These are phyloP conservation scores for Engraulis encrasicolus DNA, from an alignment of 2,113 vertebrate genomes.

Conservation along the genomic window DNA sequence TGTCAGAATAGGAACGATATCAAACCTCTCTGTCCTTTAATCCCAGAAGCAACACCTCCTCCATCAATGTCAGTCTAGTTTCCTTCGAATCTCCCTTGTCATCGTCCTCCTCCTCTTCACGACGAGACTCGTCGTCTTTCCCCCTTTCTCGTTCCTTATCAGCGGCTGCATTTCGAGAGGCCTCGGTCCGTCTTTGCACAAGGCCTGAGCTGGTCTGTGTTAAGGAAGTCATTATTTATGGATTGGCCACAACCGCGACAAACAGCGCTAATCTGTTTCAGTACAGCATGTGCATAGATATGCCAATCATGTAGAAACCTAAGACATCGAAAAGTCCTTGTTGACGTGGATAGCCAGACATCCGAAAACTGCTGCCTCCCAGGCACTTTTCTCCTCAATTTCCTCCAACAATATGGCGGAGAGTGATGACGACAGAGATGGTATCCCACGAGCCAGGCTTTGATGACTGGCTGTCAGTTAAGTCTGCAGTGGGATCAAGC, in stretches of 20 bases:
- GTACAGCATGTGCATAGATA: constrained; percentile 6
- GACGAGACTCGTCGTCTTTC: constrained; percentile 79
- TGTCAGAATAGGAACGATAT: neutral
- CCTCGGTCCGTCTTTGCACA: constrained; percentile 94
- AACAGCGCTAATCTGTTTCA: neutral
- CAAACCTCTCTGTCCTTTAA: constrained; percentile 96
- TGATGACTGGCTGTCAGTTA: neutral
- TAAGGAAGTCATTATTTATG: constrained; percentile 82
- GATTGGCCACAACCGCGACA: constrained; percentile 49
- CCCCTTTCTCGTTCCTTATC: constrained; percentile 81
- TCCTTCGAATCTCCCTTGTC: constrained; percentile 94
- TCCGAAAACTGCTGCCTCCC: constrained; percentile 53
- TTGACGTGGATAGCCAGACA: constrained; percentile 49
- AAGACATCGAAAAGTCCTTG: constrained; percentile 21
- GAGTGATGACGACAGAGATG: constrained; percentile 79
- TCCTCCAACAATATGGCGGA: constrained; percentile 87
- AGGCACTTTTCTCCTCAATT: constrained; percentile 59
- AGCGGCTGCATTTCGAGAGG: constrained; percentile 86
- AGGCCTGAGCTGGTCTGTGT: constrained; percentile 92
- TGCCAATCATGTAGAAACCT: neutral
- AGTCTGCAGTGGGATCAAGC: neutral
- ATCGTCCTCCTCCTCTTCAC: constrained; percentile 88
- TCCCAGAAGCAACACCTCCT: constrained; percentile 94
- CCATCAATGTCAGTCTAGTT: constrained; percentile 94
- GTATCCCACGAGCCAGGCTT: constrained; percentile 30